Evolutionary conservation across 1,140 invertebrate genomes (phyloP).

Genomic region (Gryllus bimaculatus): DNA sequence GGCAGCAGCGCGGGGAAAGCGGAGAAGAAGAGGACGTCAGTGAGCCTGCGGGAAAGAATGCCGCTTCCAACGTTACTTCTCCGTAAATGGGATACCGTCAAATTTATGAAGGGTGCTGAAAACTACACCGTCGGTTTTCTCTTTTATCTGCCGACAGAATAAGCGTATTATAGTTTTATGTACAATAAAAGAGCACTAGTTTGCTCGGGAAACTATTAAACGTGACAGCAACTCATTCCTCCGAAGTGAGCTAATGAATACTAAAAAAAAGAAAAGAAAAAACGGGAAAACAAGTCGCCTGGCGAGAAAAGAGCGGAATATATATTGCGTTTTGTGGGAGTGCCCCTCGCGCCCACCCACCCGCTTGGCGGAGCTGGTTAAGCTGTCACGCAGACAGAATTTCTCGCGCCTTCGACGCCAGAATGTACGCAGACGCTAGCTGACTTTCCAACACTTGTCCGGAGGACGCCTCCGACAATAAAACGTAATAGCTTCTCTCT

Average conservation of each 20-base stretch:
- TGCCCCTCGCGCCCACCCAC: no score
- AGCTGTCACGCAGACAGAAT: no score
- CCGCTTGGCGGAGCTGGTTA: no score
- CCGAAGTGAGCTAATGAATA: neutral
- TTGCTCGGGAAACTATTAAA: neutral
- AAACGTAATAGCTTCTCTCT: no score
- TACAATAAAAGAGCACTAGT: neutral
- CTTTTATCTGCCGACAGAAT: neutral
- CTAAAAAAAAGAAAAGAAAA: neutral
- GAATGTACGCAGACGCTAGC: no score
- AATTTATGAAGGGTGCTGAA: neutral
- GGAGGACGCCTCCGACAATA: no score
- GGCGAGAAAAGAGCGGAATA: no score
- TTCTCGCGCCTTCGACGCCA: no score
- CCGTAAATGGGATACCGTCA: neutral
- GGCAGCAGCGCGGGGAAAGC: neutral
- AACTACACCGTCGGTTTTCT: neutral
- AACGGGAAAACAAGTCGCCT: neutral
- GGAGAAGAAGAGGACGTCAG: neutral
- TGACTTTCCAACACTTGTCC: no score
- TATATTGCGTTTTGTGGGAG: no score
- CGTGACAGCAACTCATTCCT: neutral
- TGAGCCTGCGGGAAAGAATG: neutral
- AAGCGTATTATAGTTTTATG: constrained; percentile 1
- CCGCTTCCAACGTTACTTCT: neutral